These are phyloP conservation scores for Suncus etruscus DNA, from an alignment of 2,113 vertebrate genomes.

Conservation along the genomic window DNA sequence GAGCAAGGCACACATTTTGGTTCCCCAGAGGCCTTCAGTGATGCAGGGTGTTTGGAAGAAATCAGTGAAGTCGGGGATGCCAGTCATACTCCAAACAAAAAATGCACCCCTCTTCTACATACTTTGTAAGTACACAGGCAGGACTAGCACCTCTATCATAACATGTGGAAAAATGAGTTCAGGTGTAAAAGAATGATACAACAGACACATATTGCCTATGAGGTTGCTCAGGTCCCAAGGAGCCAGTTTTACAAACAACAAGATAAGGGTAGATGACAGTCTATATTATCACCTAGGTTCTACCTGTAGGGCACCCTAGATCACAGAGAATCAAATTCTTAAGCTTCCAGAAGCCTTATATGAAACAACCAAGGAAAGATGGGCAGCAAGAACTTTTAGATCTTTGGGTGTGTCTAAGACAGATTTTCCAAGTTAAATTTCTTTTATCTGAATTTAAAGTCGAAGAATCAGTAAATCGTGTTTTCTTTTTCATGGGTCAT, in stretches of 20 bases:
- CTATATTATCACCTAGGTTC: neutral
- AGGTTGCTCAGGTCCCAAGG: too few relatives aligned
- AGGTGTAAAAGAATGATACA: neutral
- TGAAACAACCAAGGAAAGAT: neutral
- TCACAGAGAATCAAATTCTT: neutral
- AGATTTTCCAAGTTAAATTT: constrained; percentile 19
- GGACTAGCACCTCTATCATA: neutral
- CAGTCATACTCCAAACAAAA: constrained; percentile 10
- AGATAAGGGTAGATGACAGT: neutral
- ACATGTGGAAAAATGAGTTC: neutral
- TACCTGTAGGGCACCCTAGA: neutral
- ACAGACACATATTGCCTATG: neutral
- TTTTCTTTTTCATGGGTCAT: constrained; percentile 32
- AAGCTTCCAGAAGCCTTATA: constrained; percentile 25
- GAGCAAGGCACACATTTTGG: neutral
- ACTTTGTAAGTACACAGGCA: neutral
- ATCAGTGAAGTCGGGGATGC: neutral
- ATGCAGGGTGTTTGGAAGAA: constrained; percentile 25
- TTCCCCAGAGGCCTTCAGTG: neutral
- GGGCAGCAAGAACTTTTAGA: neutral
- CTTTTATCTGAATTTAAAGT: constrained; percentile 45
- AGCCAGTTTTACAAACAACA: neutral
- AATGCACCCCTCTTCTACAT: neutral
- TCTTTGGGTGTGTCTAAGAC: neutral
- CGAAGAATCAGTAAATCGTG: constrained; percentile 20